A percentile compares a stretch with the other conserved stretches of the same genome.
Conservation (phyloP, 2,888 invertebrate species). For the Pachliopta kotzebuea region DNA sequence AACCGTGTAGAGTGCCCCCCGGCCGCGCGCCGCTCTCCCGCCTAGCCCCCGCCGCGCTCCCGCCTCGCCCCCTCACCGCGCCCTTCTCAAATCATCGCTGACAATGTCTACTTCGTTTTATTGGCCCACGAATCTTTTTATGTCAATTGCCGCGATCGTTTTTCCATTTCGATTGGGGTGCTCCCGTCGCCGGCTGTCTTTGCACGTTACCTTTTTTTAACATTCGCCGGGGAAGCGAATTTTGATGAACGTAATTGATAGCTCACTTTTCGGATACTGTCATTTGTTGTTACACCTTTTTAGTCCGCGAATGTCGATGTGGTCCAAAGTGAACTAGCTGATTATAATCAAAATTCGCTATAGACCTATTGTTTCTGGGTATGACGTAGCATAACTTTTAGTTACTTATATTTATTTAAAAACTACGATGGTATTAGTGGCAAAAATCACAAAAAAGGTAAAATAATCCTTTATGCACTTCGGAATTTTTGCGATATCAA, state of each 20-base stretch:
- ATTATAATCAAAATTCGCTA: too few relatives aligned
- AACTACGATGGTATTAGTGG: too few relatives aligned
- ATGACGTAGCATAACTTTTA: too few relatives aligned
- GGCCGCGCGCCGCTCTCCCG: conserved; percentile 38
- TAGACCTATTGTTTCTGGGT: too few relatives aligned
- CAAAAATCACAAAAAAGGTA: too few relatives aligned
- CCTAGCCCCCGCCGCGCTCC: conserved; percentile 30
- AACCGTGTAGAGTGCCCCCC: conserved; percentile 59
- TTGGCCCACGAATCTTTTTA: conserved; percentile 74
- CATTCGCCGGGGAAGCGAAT: conserved; percentile 26
- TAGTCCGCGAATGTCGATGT: not conserved
- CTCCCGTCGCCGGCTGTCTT: conserved; percentile 45
- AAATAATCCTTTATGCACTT: too few relatives aligned
- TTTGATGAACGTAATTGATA: conserved; percentile 23
- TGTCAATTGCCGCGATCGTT: conserved; percentile 71
- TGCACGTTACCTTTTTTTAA: conserved; percentile 33
- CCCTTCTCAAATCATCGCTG: conserved; percentile 63
- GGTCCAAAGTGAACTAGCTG: too few relatives aligned
- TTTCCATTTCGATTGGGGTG: conserved; percentile 69
- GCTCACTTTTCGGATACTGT: conserved; percentile 5
- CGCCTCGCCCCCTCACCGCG: conserved; percentile 36
- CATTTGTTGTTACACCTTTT: conserved; percentile 1
- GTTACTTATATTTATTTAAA: too few relatives aligned
- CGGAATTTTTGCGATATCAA: too few relatives aligned
- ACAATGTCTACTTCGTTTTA: conserved; percentile 71